Evolutionary conservation across 2,888 invertebrate species (phyloP).

Genomic region (Pristionchus arcanus): DNA sequence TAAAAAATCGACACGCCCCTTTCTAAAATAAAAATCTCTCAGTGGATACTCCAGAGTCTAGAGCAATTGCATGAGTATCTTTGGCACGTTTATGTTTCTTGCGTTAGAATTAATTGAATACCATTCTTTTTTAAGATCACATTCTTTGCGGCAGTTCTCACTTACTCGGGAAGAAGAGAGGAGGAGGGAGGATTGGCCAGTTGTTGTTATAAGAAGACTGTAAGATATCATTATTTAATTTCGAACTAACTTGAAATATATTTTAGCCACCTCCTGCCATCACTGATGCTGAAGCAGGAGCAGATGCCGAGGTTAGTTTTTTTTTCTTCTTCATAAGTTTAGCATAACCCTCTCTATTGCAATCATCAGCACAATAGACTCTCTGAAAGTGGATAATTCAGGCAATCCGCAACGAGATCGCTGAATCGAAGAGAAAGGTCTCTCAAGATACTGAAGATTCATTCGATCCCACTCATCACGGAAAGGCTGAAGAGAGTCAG

Average conservation of each 20-base stretch:
- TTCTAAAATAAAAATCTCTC: no score
- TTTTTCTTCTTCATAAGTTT: not conserved
- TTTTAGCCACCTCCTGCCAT: not conserved
- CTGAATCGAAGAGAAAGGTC: slow-evolving; percentile 33
- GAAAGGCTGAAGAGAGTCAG: slow-evolving; percentile 65
- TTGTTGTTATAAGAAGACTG: slow-evolving; percentile 69
- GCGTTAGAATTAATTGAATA: no score
- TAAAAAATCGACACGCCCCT: no score
- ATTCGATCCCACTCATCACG: slow-evolving; percentile 62
- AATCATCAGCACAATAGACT: not conserved
- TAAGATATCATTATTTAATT: not conserved
- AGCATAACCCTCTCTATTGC: no score
- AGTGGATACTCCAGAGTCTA: no score
- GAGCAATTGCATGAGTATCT: no score
- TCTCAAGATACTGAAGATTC: slow-evolving; percentile 25
- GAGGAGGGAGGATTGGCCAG: slow-evolving; percentile 72
- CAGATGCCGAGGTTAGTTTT: not conserved
- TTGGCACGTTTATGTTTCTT: no score
- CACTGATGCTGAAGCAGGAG: not conserved
- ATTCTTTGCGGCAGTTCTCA: slow-evolving; percentile 77
- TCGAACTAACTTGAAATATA: not conserved
- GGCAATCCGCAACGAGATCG: slow-evolving; percentile 33
- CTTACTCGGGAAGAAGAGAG: slow-evolving; percentile 76
- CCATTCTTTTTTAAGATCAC: slow-evolving; percentile 68
- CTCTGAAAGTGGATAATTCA: no score